These are phyloP conservation scores for Anser brachyrhynchus DNA, from an alignment of 2,113 vertebrate species.

Conservation along the genomic window DNA sequence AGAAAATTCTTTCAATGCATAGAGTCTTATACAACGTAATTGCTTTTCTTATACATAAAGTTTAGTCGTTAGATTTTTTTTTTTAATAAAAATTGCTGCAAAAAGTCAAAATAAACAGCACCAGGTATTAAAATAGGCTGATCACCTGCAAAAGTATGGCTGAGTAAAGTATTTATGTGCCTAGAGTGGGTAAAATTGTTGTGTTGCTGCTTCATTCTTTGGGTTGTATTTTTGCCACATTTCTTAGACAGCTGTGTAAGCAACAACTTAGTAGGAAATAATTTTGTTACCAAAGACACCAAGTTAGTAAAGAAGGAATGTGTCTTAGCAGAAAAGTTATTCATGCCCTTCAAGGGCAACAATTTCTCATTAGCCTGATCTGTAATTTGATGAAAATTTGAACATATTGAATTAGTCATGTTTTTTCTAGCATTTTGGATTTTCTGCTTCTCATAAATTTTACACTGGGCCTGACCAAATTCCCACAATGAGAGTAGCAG, in stretches of 20 bases:
- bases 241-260: background rate
- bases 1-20: background rate
- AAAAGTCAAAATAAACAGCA: background rate
- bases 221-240: background rate
- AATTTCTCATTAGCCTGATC: background rate
- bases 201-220: background rate
- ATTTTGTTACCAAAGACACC: slow-evolving; percentile 52
- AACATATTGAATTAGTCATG: background rate
- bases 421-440: background rate
- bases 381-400: background rate
- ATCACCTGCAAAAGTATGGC: background rate
- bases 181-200: background rate
- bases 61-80: background rate
- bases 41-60: background rate
- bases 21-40: background rate
- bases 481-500: background rate
- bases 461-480: background rate
- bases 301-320: background rate
- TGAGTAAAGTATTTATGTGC: background rate
- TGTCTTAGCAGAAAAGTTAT: background rate
- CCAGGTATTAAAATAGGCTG: background rate
- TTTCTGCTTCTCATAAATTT: background rate
- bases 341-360: background rate
- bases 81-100: background rate
- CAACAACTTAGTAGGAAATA: slow-evolving; percentile 33